Evolutionary conservation across 1,140 invertebrate genomes (phyloP).

Genomic region (Chironomus tepperi): DNA sequence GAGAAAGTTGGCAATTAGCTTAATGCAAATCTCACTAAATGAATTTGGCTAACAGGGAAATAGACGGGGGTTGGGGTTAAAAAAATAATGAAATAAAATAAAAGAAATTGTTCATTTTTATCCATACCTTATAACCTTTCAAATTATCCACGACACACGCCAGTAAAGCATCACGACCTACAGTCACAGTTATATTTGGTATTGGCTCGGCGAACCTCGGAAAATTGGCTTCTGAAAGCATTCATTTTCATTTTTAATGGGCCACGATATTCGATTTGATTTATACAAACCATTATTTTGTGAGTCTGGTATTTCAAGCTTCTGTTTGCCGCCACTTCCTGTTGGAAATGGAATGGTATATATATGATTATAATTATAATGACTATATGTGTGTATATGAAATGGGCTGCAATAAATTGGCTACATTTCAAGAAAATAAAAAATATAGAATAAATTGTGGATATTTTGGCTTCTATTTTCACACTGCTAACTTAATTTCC

Average conservation of each 20-base stretch:
- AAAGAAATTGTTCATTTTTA: too few species aligned
- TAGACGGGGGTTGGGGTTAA: too few species aligned
- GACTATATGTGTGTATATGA: too few species aligned
- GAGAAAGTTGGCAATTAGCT: background rate
- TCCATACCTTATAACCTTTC: conserved; percentile 72
- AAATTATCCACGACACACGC: conserved; percentile 93
- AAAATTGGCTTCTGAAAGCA: conserved; percentile 49
- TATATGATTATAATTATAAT: too few species aligned
- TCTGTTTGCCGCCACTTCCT: background rate
- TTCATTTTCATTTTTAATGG: background rate
- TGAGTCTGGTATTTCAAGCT: background rate
- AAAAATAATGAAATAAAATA: background rate
- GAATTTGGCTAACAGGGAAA: background rate
- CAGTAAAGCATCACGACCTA: conserved; percentile 78
- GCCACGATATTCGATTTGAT: background rate
- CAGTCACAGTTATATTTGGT: conserved; percentile 79
- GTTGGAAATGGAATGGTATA: too few species aligned
- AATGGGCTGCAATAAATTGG: too few species aligned
- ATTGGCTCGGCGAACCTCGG: conserved; percentile 84
- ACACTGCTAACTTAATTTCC: too few species aligned
- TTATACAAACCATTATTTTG: background rate
- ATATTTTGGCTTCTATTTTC: too few species aligned
- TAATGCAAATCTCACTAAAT: conserved; percentile 10
- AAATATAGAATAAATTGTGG: too few species aligned
- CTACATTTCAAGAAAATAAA: too few species aligned